Base-by-base conservation (phyloP, 1,140 invertebrate genomes). In the Drosophila chauvacae region DNA sequence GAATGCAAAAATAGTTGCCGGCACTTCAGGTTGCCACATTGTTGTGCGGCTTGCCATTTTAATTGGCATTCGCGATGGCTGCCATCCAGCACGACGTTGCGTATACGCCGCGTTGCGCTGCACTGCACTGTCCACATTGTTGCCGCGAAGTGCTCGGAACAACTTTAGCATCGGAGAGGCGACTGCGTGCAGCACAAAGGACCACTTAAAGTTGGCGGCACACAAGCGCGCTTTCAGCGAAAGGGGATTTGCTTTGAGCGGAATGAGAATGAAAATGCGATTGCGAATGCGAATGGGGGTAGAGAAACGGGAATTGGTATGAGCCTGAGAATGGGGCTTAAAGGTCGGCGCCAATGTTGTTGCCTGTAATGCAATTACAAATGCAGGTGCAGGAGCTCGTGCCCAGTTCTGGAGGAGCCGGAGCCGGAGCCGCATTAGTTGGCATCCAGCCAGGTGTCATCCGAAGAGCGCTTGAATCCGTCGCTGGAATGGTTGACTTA, bases 291-390 rank as follows among this genome's bases (percentile, higher is more conserved):
- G 23, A 23, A 23, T 23, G 18, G 28, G 62, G 62, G 4, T 0
- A 23, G n/a, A 2, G 26, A 50, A 50, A 50, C 16, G 59, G 26
- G 35, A 5, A 9, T 16, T 48, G 42, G 42, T 16, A 11, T 33
- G 33, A 33, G 10, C 33, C 33, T 11, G 10, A 33, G 33, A 33
- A 33, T 33, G 33, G 33, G 33, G 33, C 33, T 33, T 33, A 33
- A 70, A 70, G 66, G 66, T 60, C 51, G 75, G 26, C 75, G 50
- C 41, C 75, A 70, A 61, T 77, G 75, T 45, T 39, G 53, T 58
- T 58, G 74, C 41, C 72, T 55, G 72, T 87, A 87, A 87, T 84
- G 85, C 84, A 87, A 87, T 87, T 84, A 90, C 80, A 83, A 87
- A 87, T 87, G 80, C 75, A 66, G 69, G 39, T 44, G 45, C 44